Evolutionary conservation across 2,797 vertebrate genomes (phyloP), one percentile per base, ranked within the genome.

Genomic region (Squalus acanthias): DNA sequence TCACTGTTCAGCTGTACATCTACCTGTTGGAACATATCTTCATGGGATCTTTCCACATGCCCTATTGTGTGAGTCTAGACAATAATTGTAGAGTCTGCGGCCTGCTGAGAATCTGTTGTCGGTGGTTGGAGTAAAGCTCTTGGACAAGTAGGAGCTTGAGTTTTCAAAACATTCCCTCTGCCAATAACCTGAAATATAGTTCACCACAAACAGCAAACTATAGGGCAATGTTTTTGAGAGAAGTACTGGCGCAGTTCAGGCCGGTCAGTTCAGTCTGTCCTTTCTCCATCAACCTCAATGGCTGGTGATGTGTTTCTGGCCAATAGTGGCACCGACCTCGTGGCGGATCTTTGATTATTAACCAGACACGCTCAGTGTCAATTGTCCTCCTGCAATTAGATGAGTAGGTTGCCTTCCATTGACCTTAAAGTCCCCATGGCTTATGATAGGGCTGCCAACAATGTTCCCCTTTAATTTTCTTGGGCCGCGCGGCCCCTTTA

Each of bases 51-150:
- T 69, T 46, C 65, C 65, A 69, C 50, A 24, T 46, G n/a, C 65
- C 0, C 91, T 93, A 46, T 46, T 69, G 39, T 69, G 12, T 60
- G 65, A 93, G 91, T 69, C 91, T 69, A 93, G 91, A 93, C 91
- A 46, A 46, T 93, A 93, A 93, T 93, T 93, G 65, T 46, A 69
- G 63, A 67, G 91, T 93, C 63, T 46, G 91, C 65, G 69, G 63
- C 65, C 20, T 93, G 89, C 65, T 65, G 60, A 63, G 60, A 92
- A 17, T 22, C 63, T 63, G 33, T 63, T 65, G 60, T 65, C 60
- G 17, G 33, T 91, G 53, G 60, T 63, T 65, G 60, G 89, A 15
- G 57, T 8, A 12, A 93, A 24, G 8, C 33, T 65, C 63, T 8
- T 92, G 60, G 20, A 69, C 91, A 46, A 46, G 91, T 69, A 22